A percentile compares a stretch with the other conserved stretches of the same genome.
These are phyloP conservation scores for Cryptocephalus moraei DNA, from an alignment of 2,888 invertebrate species.

Conservation along the genomic window DNA sequence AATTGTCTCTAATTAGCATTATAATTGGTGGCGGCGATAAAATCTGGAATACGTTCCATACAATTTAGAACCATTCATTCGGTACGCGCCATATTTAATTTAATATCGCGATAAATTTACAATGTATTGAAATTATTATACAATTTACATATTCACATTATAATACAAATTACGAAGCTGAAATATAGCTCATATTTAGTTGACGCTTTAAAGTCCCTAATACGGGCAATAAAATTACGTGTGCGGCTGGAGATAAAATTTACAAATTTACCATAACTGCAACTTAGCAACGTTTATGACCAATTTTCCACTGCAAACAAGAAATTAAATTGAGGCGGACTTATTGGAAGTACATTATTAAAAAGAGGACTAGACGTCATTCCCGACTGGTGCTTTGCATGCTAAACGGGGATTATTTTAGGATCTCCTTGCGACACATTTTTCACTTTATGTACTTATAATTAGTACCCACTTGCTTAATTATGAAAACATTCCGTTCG, in stretches of 20 bases:
- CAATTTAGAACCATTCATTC: not conserved
- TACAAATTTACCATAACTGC: slow-evolving; percentile 18
- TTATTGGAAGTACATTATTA: slow-evolving; percentile 1
- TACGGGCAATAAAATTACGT: slow-evolving; percentile 25
- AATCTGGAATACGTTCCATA: slow-evolving; percentile 10
- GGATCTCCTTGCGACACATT: too few relatives aligned
- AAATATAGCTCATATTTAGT: slow-evolving; percentile 23
- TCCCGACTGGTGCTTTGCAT: too few relatives aligned
- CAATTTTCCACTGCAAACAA: slow-evolving; percentile 21
- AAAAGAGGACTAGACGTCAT: too few relatives aligned
- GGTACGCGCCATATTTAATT: slow-evolving; percentile 23
- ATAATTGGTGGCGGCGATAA: slow-evolving; percentile 12
- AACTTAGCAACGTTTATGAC: slow-evolving; percentile 15
- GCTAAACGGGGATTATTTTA: too few relatives aligned
- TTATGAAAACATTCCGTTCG: too few relatives aligned
- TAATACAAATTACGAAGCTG: slow-evolving; percentile 28
- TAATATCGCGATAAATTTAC: slow-evolving; percentile 27
- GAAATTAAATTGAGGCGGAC: slow-evolving; percentile 16
- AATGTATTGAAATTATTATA: slow-evolving; percentile 28
- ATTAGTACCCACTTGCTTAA: too few relatives aligned
- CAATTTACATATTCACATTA: slow-evolving; percentile 30
- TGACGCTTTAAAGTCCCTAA: slow-evolving; percentile 24
- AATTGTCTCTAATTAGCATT: slow-evolving; percentile 11
- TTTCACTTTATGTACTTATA: too few relatives aligned
- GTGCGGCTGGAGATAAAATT: slow-evolving; percentile 13